These are phyloP conservation scores for Labeo calbasu DNA, from an alignment of 2,797 vertebrate species.

Conservation along the genomic window DNA sequence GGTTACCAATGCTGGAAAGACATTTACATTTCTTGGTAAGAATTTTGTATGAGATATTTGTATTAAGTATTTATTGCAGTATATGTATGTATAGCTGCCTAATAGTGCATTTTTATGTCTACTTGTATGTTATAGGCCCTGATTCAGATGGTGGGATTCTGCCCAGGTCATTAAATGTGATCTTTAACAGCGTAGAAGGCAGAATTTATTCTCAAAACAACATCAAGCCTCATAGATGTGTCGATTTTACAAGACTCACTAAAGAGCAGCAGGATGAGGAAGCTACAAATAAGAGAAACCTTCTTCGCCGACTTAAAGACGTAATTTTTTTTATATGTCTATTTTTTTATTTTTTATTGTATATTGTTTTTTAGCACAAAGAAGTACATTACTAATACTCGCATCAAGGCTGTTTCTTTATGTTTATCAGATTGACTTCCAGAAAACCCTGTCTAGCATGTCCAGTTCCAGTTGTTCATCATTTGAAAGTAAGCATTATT, in stretches of 20 bases:
- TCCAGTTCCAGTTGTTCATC: constrained; percentile 66
- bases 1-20: constrained; percentile 93
- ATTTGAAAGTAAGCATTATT: constrained; percentile 66
- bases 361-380: background rate
- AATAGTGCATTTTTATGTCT: background rate
- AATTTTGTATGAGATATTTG: background rate
- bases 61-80: background rate
- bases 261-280: constrained; percentile 86
- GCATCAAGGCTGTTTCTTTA: constrained; percentile 10
- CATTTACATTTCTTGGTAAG: constrained; percentile 92
- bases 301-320: constrained; percentile 73
- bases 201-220: constrained; percentile 81
- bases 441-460: constrained; percentile 62
- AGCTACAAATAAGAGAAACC: constrained; percentile 73
- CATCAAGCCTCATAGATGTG: constrained; percentile 88
- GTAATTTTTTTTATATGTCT: constrained; percentile 51
- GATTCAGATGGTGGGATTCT: constrained; percentile 87
- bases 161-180: constrained; percentile 85
- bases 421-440: constrained; percentile 67
- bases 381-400: background rate
- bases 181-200: constrained; percentile 86
- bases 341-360: background rate
- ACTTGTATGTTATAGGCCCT: constrained; percentile 76
- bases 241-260: constrained; percentile 85
- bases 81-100: background rate